Evolutionary conservation across 2,797 vertebrate species (phyloP), one percentile per base, ranked within the genome.

Genomic region (Nasua narica): DNA sequence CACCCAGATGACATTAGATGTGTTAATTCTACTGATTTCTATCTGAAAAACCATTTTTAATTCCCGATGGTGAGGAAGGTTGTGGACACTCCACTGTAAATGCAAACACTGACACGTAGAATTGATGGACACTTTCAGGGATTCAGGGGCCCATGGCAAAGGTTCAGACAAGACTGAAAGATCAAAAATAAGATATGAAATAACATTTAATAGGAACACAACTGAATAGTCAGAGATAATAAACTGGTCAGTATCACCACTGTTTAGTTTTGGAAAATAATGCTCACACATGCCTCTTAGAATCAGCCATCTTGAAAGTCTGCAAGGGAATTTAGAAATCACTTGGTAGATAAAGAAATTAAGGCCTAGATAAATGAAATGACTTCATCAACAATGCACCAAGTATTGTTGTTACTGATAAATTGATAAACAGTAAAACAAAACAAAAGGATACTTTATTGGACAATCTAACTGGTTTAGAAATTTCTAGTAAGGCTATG

Each of bases 21-120:
- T 94, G 65, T 94, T 27, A 0, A 27, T 52, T 95, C 46, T 97
- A 94, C 19, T 48, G 70, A 99, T 97, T 93, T 99, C 87, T 94
- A 99, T 98, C 94, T 99, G 98, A 97, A 99, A 99, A 67, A 90
- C 58, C 87, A 98, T 97, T 29, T 98, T 72, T 58, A 97, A 87
- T 74, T 97, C 91, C 94, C 97, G 90, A 21, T 95, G 79, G 37
- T 96, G 84, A 0, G 91, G 74, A 91, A 94, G 27, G 14, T 56
- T 93, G 69, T 5, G 92, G 92, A 99, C 87, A 40, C 94, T 96
- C 99, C 99, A 99, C 60, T 98, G 96, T 84, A 99, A 89, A 62
- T 97, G 56, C 72, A 99, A 94, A 29, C 0, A 60, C 19, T 99
- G 98, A 85, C 72, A 87, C 78, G n/a, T 0, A 43, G 87, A 87